Base-by-base conservation (phyloP, 2,888 invertebrate genomes). In the Exocentrus adspersus region DNA sequence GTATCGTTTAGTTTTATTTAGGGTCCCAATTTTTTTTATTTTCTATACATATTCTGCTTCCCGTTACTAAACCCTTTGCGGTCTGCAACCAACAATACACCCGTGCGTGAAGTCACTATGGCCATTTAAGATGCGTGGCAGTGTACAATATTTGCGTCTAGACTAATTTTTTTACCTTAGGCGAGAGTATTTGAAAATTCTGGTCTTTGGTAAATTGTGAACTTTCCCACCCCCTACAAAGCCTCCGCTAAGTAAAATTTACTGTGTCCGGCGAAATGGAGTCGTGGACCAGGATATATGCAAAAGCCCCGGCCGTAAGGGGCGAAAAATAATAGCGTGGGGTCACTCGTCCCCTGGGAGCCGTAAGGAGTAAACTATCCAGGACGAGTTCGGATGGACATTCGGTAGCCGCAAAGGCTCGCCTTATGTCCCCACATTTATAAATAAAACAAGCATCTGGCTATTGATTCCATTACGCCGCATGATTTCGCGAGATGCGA, bases 241-340 rank as follows among this genome's bases (percentile, higher is more conserved):
- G 9, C 46, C 50, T 41, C 30, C n/a, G n/a, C 53, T 68, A 71
- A 71, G 67, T 68, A 62, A 73, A 71, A 72, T 69, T 71, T 71
- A 72, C 65, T 70, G 68, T 62, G 65, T 56, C 46, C 56, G 61
- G 60, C 60, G 67, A 67, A 70, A 70, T 63, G 63, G 52, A 68
- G 56, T 65, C 68, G 62, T 66, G 68, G 67, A 78, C 73, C 71
- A 78, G 81, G 82, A 82, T 82, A 80, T 83, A 83, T 83, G 83
- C 83, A 83, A 82, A 83, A 81, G 82, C 80, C 77, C 60, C n/a
- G n/a, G 68, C 68, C 74, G 37, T 73, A 75, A 74, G 77, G 80
- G 80, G 78, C 77, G 81, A 81, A 79, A 83, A 83, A 83, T 82
- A 83, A 83, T 82, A 81, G 82, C 77, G 62, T 79, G 75, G 82